Evolutionary conservation across 2,888 invertebrate species (phyloP).

Genomic region (Trileptium ribeirensis): DNA sequence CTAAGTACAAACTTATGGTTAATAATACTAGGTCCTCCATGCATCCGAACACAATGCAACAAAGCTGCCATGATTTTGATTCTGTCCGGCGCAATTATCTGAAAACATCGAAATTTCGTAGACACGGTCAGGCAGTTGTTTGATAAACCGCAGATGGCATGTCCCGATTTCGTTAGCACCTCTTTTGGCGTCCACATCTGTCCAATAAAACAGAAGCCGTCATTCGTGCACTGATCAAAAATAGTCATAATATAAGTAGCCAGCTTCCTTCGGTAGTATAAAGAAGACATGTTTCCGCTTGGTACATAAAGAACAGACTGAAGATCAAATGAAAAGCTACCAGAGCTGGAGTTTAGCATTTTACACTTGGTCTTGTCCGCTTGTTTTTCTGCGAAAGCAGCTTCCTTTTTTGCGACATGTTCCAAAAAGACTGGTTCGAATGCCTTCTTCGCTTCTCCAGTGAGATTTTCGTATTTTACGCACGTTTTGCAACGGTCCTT

Average conservation of each 20-base stretch:
- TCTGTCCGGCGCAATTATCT: slow-evolving; percentile 18
- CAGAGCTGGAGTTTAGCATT: too few species aligned
- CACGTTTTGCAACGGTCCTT: background rate
- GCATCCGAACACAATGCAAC: too few species aligned
- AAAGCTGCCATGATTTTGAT: slow-evolving; percentile 11
- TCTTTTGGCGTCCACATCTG: slow-evolving; percentile 13
- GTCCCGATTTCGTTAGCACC: slow-evolving; percentile 12
- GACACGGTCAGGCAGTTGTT: slow-evolving; percentile 15
- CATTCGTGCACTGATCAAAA: background rate
- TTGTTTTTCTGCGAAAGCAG: background rate
- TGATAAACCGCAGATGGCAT: background rate
- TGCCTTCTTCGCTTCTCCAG: background rate
- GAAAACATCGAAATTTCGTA: slow-evolving; percentile 5
- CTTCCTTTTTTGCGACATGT: background rate
- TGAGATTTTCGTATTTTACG: background rate
- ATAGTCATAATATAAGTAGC: slow-evolving; percentile 7
- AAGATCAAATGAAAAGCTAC: too few species aligned
- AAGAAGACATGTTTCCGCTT: background rate
- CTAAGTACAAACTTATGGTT: slow-evolving; percentile 6
- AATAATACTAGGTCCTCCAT: too few species aligned
- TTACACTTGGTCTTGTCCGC: too few species aligned
- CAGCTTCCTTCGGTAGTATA: slow-evolving; percentile 14
- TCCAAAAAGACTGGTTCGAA: background rate
- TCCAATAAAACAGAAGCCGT: slow-evolving; percentile 15
- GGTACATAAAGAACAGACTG: slow-evolving; percentile 12